Base-by-base conservation (phyloP, 2,888 invertebrate genomes). In the Andrena haemorrhoa region DNA sequence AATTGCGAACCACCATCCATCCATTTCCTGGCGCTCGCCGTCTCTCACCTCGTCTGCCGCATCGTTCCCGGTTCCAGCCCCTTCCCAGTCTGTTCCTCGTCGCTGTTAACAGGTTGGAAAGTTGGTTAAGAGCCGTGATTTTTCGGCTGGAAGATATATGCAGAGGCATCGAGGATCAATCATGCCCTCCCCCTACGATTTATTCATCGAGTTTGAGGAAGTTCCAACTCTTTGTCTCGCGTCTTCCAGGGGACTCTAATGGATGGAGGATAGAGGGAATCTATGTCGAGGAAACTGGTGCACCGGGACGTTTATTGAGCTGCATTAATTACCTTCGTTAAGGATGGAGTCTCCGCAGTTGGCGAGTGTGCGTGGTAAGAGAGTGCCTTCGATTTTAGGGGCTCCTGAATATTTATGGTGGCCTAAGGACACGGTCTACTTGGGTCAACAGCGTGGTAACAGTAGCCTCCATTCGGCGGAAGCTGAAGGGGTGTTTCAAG, bases 1-100 rank as follows among this genome's bases (percentile, higher is more conserved):
- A 91, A 90, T 91, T 88, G 89, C 90, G 87, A 91, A 90, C 91
- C 88, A 87, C 89, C 88, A 86, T 84, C 88, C 87, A 91, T 91
- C 90, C 87, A 90, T 89, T 89, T 90, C 83, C 85, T 70, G 79
- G 63, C 68, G 63, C 81, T 79, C 68, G 33, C 41, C 66, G 63
- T 81, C 75, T 63, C 71, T 84, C 64, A 33, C 35, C 68, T 58
- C 47, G 74, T 58, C 71, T 60, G 73, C 53, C 60, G 29, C 61
- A 68, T 72, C 74, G 63, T 76, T 71, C 35, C 26, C 77, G 2
- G 53, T n/a, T 65, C 70, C 65, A 58, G 41, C 29, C 75, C 16
- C 29, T 63, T 7, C 3, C 12, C 8, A 47, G 47, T 35, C 63
- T 75, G 75, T 63, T 47, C 76, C 26, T 35, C 66, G 61, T 29